phyloP scores from a whole-genome alignment of 2,888 invertebrate genomes.

The Eupithecia exiguata region DNA sequence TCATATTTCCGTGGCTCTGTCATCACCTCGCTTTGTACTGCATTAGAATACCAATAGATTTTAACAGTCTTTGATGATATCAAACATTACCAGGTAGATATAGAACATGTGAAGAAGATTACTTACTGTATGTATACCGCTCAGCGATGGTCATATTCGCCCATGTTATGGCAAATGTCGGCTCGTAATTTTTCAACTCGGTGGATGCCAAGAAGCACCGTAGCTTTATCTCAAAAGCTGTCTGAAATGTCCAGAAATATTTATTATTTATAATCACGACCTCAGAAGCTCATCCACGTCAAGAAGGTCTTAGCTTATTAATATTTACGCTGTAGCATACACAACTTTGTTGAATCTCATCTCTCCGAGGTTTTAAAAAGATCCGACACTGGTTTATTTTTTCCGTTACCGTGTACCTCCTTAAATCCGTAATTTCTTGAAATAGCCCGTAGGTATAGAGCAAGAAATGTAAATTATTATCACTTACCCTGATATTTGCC shows the following conservation, averaged over 20 bases:
- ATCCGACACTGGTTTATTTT: slow-evolving; percentile 3
- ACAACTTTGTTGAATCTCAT: not conserved
- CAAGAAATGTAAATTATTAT: not conserved
- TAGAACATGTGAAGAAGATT: not conserved
- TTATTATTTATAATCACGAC: not conserved
- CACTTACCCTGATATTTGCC: not conserved
- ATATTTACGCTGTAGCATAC: slow-evolving; percentile 11
- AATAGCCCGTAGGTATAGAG: not conserved
- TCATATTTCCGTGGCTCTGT: not conserved
- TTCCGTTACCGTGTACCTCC: not conserved
- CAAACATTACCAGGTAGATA: not conserved
- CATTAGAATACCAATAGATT: not conserved
- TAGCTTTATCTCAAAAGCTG: slow-evolving; percentile 6
- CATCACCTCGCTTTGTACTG: not conserved
- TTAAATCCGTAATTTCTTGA: not conserved
- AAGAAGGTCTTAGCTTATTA: slow-evolving; percentile 7
- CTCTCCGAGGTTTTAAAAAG: not conserved
- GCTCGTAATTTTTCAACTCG: not conserved
- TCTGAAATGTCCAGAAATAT: slow-evolving; percentile 5
- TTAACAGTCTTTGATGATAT: not conserved
- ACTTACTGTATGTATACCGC: not conserved
- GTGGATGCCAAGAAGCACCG: not conserved
- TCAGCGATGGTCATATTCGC: not conserved
- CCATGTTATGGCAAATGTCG: not conserved
- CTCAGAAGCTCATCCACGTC: slow-evolving; percentile 3